phyloP scores from a whole-genome alignment of 2,797 vertebrate species.

The Loriculus beryllinus region DNA sequence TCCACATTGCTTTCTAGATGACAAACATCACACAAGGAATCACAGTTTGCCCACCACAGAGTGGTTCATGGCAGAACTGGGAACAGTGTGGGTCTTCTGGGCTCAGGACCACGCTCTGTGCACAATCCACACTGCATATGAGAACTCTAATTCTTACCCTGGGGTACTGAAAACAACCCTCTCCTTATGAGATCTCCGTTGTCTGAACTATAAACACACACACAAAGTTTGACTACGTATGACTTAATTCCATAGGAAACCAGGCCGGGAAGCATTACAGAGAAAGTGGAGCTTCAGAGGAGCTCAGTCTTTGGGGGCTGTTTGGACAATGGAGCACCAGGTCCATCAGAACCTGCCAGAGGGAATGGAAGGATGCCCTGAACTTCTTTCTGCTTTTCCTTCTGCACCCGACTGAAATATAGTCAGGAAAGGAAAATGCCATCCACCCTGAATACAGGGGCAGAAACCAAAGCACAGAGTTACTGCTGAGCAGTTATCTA shows the following conservation, averaged over 20 bases:
- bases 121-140: neutral
- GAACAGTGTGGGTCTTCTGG: neutral
- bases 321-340: neutral
- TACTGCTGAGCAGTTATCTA: neutral
- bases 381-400: neutral
- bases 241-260: neutral
- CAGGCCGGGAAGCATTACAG: neutral
- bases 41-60: neutral
- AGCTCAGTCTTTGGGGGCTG: neutral
- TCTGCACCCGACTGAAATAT: neutral
- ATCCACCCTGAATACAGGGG: neutral
- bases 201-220: neutral
- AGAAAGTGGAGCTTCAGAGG: neutral
- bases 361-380: neutral
- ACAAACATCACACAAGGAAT: neutral
- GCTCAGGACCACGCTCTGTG: neutral
- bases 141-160: neutral
- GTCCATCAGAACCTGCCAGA: neutral
- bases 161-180: neutral
- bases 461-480: neutral
- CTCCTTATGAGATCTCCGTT: neutral
- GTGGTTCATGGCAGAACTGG: neutral
- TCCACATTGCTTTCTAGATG: neutral
- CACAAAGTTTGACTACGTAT: neutral
- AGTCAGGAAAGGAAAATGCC: neutral